Conservation (phyloP, 2,113 vertebrate species). For the Labrus mixtus region DNA sequence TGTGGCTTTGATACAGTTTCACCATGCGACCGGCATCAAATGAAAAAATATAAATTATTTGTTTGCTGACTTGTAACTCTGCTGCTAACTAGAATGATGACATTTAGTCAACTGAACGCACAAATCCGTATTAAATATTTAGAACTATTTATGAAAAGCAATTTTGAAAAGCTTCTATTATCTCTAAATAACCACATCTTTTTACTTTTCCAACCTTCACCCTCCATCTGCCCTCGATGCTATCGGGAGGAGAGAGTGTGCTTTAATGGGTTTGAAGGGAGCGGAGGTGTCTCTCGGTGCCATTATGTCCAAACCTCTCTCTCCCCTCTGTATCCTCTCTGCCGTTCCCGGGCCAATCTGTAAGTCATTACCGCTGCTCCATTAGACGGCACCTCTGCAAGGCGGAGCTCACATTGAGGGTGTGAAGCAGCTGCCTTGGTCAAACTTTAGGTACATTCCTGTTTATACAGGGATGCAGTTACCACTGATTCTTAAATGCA, state of each 20-base stretch:
- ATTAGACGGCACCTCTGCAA: conserved; percentile 52
- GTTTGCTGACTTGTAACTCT: no score
- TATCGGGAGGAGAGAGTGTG: neutral
- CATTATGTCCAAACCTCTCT: conserved; percentile 34
- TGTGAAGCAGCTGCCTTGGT: conserved; percentile 14
- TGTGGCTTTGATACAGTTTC: no score
- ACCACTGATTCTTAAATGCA: conserved; percentile 42
- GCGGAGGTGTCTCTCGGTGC: conserved; percentile 21
- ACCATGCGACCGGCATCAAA: no score
- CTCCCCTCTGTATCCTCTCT: conserved; percentile 11
- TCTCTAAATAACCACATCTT: neutral
- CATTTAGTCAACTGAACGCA: neutral
- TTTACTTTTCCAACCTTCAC: neutral
- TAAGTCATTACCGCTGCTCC: conserved; percentile 59
- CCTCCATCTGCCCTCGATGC: neutral
- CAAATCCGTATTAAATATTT: neutral
- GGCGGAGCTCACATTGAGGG: conserved; percentile 26
- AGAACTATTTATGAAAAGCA: neutral
- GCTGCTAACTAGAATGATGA: neutral
- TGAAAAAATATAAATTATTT: no score
- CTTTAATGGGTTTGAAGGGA: neutral
- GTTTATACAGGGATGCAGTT: conserved; percentile 34
- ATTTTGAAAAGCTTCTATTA: neutral
- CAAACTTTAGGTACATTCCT: conserved; percentile 28
- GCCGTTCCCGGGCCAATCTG: conserved; percentile 45